Conservation (phyloP, 64 coral and sea anemone species). For the Dendrophyllia cribrosa region DNA sequence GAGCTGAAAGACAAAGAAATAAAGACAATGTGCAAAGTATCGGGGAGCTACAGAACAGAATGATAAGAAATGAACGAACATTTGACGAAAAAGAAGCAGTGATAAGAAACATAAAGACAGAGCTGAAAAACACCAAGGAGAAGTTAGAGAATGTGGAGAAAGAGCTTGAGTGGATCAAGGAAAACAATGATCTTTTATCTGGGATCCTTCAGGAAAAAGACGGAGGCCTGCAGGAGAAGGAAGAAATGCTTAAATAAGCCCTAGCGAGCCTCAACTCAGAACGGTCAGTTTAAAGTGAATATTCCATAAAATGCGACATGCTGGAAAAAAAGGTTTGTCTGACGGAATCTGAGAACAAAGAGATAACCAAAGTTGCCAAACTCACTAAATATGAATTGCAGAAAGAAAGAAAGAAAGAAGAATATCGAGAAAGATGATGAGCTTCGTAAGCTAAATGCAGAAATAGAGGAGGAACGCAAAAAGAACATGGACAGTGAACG, state of each 20-base stretch:
- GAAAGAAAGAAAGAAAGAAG: constrained; percentile 54
- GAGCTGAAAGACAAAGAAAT: constrained; percentile 32
- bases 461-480: constrained; percentile 59
- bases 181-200: constrained; percentile 27
- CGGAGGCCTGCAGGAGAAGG: constrained; percentile 43
- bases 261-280: constrained; percentile 64
- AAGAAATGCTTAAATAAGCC: constrained; percentile 49
- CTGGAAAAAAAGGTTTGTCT: constrained; percentile 70
- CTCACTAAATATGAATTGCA: constrained; percentile 37
- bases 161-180: constrained; percentile 33
- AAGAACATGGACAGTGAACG: constrained; percentile 10
- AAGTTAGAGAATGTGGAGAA: constrained; percentile 43
- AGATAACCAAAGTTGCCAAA: constrained; percentile 52
- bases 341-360: constrained; percentile 63
- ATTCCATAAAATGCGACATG: constrained; percentile 77
- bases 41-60: constrained; percentile 24
- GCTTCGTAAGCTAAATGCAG: constrained; percentile 41
- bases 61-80: constrained; percentile 3
- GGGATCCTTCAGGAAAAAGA: constrained; percentile 64
- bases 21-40: constrained; percentile 19
- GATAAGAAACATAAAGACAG: constrained; percentile 22
- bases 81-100: constrained; percentile 48
- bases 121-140: constrained; percentile 39
- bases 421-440: constrained; percentile 48
- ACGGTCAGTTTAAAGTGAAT: constrained; percentile 72